Base-by-base conservation (phyloP, 2,888 invertebrate genomes). In the Uloborus plumipes region DNA sequence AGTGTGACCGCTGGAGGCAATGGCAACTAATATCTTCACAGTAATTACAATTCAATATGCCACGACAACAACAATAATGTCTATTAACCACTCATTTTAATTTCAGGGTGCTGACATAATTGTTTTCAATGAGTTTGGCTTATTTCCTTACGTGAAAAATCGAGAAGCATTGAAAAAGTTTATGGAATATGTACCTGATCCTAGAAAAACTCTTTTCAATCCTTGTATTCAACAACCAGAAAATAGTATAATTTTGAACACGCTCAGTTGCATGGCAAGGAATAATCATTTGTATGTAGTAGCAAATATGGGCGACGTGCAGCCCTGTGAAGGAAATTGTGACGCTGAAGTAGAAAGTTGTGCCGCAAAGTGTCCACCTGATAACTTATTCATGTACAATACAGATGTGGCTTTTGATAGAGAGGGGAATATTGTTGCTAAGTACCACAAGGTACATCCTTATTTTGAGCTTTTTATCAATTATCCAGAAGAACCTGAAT, bases 381-480 rank as follows among this genome's bases (percentile, higher is more conserved):
- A 87, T 49, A 76, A 64, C 39, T 20, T 72, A 7, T 50, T 85
- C 65, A 87, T 87, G 67, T 95, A 93, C 89, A 96, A 95, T 87
- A 94, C 95, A 0, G 93, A 95, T 87, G 92, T 95, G 0, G 94
- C 93, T 0, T 93, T 95, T 86, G 92, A 94, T 88, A 91, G 94
- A 75, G 89, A 89, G 15, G 95, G 95, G 0, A 89, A 90, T 1
- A 90, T 95, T 20, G 90, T 94, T 15, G 92, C 94, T 14, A 92
- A 92, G 91, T 94, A 90, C 85, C 89, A 90, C 61, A 91, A 91
- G 86, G 87, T 87, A 83, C 90, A 91, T 86, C 87, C 91, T 15
- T 91, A 89, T 85, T 87, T 87, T 11, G 91, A 91, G 85, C 88
- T 89, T 14, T 39, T 6, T 26, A 90, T 91, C 84, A 91, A 92